phyloP scores from a whole-genome alignment of 2,113 vertebrate species.

The Microtus pennsylvanicus region DNA sequence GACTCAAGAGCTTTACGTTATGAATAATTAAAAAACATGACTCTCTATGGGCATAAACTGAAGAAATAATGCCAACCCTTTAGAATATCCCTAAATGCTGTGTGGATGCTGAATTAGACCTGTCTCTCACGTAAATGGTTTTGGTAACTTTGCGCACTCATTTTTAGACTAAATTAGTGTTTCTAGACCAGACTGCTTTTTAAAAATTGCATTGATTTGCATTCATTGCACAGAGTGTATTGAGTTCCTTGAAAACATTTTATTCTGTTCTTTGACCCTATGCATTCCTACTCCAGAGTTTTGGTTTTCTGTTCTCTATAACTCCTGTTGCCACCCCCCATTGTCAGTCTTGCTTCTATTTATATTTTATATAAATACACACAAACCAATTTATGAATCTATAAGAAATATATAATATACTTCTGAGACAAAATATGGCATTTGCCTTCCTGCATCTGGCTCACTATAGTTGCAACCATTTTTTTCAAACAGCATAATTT shows the following conservation, averaged over 20 bases:
- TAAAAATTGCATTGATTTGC: not conserved
- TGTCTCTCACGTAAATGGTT: not conserved
- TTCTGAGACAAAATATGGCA: not conserved
- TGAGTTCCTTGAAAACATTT: not conserved
- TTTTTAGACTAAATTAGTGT: not conserved
- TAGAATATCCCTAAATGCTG: not conserved
- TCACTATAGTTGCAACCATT: not conserved
- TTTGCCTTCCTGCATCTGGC: not conserved
- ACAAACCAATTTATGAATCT: not conserved
- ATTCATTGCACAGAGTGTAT: not conserved
- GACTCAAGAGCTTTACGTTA: constrained; percentile 48
- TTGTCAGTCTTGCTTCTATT: not conserved
- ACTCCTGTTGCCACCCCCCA: not conserved
- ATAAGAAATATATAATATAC: not conserved
- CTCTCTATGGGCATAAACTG: constrained; percentile 20
- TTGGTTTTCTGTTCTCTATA: not conserved
- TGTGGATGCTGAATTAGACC: not conserved
- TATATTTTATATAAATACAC: not conserved
- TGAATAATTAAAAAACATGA: constrained; percentile 69
- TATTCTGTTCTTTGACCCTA: not conserved
- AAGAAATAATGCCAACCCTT: not conserved
- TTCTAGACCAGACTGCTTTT: not conserved
- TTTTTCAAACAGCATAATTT: not conserved
- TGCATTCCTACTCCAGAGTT: not conserved
- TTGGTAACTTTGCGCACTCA: not conserved